Percentiles rank a stretch among this genome's conserved stretches.
Evolutionary conservation across 2,113 vertebrate genomes (phyloP).

Genomic region (Redunca redunca): DNA sequence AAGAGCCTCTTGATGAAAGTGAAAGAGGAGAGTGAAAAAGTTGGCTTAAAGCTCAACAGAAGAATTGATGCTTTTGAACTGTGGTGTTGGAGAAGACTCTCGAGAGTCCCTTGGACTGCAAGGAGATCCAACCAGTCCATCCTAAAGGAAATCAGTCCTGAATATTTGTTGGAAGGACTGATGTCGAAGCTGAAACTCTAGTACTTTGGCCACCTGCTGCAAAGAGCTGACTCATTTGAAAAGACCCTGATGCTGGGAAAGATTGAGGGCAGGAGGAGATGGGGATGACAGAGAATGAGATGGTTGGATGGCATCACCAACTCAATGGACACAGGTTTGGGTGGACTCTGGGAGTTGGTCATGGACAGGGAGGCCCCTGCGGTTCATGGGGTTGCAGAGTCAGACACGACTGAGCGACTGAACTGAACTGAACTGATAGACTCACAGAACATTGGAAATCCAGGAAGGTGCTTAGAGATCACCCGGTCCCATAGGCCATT

Average conservation of each 20-base stretch:
- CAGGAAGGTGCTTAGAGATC: not conserved
- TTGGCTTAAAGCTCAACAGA: not conserved
- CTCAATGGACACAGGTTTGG: not conserved
- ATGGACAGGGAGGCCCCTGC: not conserved
- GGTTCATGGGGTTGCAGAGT: not conserved
- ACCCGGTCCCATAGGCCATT: accelerated
- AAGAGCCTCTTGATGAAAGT: not conserved
- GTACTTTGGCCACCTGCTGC: too few relatives aligned
- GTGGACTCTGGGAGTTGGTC: not conserved
- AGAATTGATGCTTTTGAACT: too few relatives aligned
- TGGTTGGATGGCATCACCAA: not conserved
- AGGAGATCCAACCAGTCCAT: too few relatives aligned
- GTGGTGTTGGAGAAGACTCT: too few relatives aligned
- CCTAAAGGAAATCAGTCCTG: too few relatives aligned
- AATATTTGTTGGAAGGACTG: too few relatives aligned
- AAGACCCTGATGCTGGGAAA: not conserved
- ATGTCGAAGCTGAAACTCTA: too few relatives aligned
- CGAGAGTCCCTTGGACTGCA: too few relatives aligned
- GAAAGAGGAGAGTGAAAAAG: not conserved
- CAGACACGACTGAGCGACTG: accelerated
- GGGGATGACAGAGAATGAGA: not conserved
- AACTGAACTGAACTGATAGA: not conserved
- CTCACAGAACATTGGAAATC: not conserved
- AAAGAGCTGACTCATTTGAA: not conserved
- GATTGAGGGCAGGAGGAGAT: not conserved